A percentile compares a stretch with the other conserved stretches of the same genome.
Evolutionary conservation across 2,888 invertebrate species (phyloP).

Genomic region (Tachina grossa): DNA sequence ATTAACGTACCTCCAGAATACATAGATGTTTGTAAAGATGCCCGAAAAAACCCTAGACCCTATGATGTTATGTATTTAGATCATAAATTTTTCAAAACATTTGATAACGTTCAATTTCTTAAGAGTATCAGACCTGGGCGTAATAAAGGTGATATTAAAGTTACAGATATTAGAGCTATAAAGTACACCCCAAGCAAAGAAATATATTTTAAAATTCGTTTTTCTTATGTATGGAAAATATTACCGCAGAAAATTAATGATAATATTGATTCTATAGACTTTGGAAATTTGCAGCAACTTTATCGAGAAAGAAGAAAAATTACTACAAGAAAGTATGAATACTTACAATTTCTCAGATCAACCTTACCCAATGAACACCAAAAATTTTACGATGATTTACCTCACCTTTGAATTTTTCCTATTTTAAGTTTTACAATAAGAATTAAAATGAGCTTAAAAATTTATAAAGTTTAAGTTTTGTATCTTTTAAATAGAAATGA

Average conservation of each 20-base stretch:
- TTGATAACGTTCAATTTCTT: not conserved
- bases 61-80: not conserved
- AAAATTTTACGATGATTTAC: too few relatives aligned
- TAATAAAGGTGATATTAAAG: conserved; percentile 45
- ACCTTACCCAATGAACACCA: not conserved
- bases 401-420: not conserved
- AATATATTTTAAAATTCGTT: conserved; percentile 7
- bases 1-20: too few relatives aligned
- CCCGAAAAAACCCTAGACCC: not conserved
- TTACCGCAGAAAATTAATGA: not conserved
- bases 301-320: not conserved
- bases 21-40: too few relatives aligned
- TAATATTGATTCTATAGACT: not conserved
- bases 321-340: not conserved
- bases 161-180: conserved; percentile 50
- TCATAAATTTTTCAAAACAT: not conserved
- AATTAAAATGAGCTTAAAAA: too few relatives aligned
- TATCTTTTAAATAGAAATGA: too few relatives aligned
- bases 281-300: not conserved
- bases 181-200: conserved; percentile 37
- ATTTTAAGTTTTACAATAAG: not conserved
- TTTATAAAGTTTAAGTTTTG: too few relatives aligned
- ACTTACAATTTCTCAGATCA: not conserved
- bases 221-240: not conserved
- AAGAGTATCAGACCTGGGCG: too few relatives aligned